Evolutionary conservation across 1,140 invertebrate genomes (phyloP).

Genomic region (Diorhabda sublineata): DNA sequence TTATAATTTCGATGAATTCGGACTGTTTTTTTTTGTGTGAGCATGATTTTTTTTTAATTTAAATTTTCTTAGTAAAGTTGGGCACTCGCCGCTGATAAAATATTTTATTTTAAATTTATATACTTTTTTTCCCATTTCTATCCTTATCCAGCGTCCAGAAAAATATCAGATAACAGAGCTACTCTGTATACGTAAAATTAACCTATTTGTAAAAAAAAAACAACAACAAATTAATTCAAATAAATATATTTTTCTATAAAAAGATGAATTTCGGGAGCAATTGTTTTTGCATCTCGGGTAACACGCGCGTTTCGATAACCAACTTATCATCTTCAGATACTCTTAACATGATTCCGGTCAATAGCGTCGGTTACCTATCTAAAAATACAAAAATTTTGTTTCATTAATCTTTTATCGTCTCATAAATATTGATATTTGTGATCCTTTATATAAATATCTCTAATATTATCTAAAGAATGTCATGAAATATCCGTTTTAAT

Average conservation of each 20-base stretch:
- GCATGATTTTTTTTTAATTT: not conserved
- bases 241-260: not conserved
- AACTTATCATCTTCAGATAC: no score
- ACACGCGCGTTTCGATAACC: no score
- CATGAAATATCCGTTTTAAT: no score
- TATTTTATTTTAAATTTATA: not conserved
- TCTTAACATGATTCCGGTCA: no score
- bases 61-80: not conserved
- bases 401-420: no score
- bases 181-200: slow-evolving; percentile 23
- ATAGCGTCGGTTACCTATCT: no score
- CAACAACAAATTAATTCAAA: not conserved
- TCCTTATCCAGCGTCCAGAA: slow-evolving; percentile 7
- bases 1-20: slow-evolving; percentile 11
- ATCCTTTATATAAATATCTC: no score
- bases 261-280: no score
- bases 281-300: no score
- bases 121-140: not conserved
- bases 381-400: no score
- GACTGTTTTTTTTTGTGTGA: slow-evolving; percentile 5
- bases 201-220: not conserved
- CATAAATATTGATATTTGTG: no score
- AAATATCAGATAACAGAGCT: slow-evolving; percentile 30
- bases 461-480: no score
- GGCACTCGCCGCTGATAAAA: not conserved